phyloP scores from a whole-genome alignment of 2,888 invertebrate species.

The Amaurobius ferox region DNA sequence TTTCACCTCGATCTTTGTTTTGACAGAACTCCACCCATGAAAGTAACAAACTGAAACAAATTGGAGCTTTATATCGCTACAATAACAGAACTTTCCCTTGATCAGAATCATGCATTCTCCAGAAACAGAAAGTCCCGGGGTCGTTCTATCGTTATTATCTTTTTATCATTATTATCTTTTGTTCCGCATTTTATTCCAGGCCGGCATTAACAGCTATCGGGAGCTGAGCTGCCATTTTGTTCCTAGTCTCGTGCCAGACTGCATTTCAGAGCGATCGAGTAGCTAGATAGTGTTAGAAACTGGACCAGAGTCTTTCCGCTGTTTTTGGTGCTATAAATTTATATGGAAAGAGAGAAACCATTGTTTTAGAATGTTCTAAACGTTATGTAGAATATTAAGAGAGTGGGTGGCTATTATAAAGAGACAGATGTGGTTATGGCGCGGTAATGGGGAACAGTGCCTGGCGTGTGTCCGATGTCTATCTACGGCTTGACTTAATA shows the following conservation, averaged over 20 bases:
- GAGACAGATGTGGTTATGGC: no score
- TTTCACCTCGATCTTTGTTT: not conserved
- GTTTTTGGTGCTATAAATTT: not conserved
- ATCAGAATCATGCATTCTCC: not conserved
- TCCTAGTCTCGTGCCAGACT: not conserved
- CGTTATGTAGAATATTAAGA: no score
- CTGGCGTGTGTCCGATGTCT: no score
- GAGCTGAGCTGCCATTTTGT: not conserved
- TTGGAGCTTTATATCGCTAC: not conserved
- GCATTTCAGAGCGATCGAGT: not conserved
- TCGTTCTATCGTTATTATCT: not conserved
- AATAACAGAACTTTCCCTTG: not conserved
- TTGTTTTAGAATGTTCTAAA: not conserved
- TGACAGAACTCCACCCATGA: not conserved
- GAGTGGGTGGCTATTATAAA: no score
- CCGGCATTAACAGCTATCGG: no score
- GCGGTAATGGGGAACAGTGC: no score
- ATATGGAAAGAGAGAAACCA: not conserved
- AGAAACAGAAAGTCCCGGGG: conserved; percentile 15
- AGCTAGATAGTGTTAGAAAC: not conserved
- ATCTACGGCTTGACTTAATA: no score
- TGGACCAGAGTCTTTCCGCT: not conserved
- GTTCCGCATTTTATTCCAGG: conserved; percentile 7
- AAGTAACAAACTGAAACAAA: not conserved
- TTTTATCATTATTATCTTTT: conserved; percentile 1